Base-by-base conservation (phyloP, 2,888 invertebrate genomes). In the Acrocyrtus sp. region DNA sequence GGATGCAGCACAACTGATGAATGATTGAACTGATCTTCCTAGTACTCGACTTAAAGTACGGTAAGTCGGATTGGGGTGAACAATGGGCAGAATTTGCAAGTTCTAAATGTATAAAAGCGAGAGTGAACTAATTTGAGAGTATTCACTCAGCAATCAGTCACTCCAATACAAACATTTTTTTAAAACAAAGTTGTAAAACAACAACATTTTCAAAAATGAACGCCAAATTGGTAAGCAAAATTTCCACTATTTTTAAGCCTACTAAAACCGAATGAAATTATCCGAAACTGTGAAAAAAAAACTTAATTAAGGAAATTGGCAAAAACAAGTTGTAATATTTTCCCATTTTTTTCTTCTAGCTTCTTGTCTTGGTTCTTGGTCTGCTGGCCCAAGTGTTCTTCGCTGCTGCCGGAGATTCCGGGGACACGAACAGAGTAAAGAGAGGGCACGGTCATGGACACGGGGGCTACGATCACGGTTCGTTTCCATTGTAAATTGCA, bases 201-300 rank as follows among this genome's bases (percentile, higher is more conserved):
- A 62, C n/a, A 5, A 39, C 3, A 17, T 27, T 22, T 26, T 27
- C n/a, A n/a, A 70, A 53, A 47, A 70, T 70, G 70, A 70, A 70
- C 70, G 43, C 70, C 62, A 70, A 70, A 56, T 69, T 69, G 61
- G 69, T 69, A 69, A 69, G 69, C 27, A n/a, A n/a, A n/a, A n/a
- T n/a, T n/a, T n/a, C n/a, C n/a, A n/a, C n/a, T n/a, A n/a, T n/a
- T n/a, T n/a, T n/a, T n/a, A n/a, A n/a, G n/a, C n/a, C n/a, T n/a
- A n/a, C n/a, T n/a, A n/a, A n/a, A n/a, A n/a, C n/a, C n/a, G n/a
- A n/a, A n/a, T n/a, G n/a, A n/a, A n/a, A n/a, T n/a, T n/a, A n/a
- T n/a, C n/a, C n/a, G n/a, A n/a, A n/a, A n/a, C n/a, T n/a, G n/a
- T n/a, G n/a, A n/a, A n/a, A n/a, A n/a, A n/a, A n/a, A n/a, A n/a